These are phyloP conservation scores for Manis javanica DNA, from an alignment of 2,797 vertebrate species.

Conservation along the genomic window DNA sequence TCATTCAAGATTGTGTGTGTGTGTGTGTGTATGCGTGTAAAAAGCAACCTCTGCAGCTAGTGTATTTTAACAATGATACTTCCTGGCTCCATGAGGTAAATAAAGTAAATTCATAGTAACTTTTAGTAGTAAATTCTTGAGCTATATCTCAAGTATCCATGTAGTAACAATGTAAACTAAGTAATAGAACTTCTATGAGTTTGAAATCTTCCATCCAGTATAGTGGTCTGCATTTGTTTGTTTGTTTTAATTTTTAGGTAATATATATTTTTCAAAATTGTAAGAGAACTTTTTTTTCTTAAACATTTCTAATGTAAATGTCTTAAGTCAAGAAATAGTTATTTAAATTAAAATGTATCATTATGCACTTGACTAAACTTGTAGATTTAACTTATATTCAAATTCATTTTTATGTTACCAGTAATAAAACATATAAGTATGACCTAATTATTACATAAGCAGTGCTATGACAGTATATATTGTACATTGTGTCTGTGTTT, in stretches of 20 bases:
- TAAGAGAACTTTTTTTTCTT: conserved; percentile 26
- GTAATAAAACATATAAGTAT: conserved; percentile 11
- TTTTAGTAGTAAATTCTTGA: conserved; percentile 48
- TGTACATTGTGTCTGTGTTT: conserved; percentile 1
- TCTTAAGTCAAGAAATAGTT: conserved; percentile 8
- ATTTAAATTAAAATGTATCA: conserved; percentile 43
- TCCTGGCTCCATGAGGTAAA: not conserved
- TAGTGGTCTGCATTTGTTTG: not conserved
- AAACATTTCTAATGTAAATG: not conserved
- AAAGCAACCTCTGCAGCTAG: not conserved
- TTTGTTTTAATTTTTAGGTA: conserved; percentile 29
- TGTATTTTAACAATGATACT: conserved; percentile 44
- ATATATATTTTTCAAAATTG: conserved; percentile 38
- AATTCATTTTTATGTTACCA: conserved; percentile 35
- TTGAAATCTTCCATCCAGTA: not conserved
- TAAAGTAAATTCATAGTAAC: conserved; percentile 39
- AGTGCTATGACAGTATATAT: conserved; percentile 6
- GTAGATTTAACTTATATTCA: conserved; percentile 9
- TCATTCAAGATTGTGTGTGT: not conserved
- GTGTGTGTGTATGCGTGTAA: not conserved
- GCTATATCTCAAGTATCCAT: not conserved
- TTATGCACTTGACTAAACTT: conserved; percentile 14
- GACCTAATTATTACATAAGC: conserved; percentile 17
- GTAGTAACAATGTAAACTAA: conserved; percentile 8
- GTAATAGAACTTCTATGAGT: conserved; percentile 36